phyloP scores from a whole-genome alignment of 2,797 vertebrate genomes.

The Nannoperca australis region DNA sequence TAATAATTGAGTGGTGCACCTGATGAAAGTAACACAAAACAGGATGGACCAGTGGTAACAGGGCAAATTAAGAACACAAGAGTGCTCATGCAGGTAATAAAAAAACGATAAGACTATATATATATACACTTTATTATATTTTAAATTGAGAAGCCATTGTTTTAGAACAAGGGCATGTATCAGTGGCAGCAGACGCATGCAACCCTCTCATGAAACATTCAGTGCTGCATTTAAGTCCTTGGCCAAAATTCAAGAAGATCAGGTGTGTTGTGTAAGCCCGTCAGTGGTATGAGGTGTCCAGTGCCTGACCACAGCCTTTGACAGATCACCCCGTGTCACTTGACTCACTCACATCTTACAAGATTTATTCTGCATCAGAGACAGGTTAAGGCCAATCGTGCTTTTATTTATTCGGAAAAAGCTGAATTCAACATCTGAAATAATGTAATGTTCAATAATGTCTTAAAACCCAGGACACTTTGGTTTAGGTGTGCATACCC shows the following conservation, averaged over 20 bases:
- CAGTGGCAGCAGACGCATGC: constrained; percentile 25
- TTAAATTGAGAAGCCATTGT: background rate
- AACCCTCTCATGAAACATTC: constrained; percentile 72
- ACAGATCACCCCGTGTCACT: constrained; percentile 47
- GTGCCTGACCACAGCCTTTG: constrained; percentile 37
- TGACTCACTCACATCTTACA: constrained; percentile 20
- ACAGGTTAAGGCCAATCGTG: background rate
- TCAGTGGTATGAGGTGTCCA: constrained; percentile 52
- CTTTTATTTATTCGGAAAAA: constrained; percentile 2
- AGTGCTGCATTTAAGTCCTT: constrained; percentile 46
- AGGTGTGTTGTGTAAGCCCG: constrained; percentile 58
- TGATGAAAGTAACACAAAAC: background rate
- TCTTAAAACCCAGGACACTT: background rate
- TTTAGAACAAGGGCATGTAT: constrained; percentile 20
- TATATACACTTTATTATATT: background rate
- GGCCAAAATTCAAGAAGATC: constrained; percentile 71
- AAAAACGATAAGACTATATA: background rate
- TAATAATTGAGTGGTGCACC: background rate
- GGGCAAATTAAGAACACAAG: too few relatives aligned
- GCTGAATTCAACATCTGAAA: background rate
- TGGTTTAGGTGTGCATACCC: background rate
- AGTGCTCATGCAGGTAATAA: background rate
- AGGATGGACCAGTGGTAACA: background rate
- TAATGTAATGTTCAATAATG: background rate
- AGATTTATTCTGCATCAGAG: background rate